Evolutionary conservation across 2,888 invertebrate genomes (phyloP).

Genomic region (Gasteruption jaculator): DNA sequence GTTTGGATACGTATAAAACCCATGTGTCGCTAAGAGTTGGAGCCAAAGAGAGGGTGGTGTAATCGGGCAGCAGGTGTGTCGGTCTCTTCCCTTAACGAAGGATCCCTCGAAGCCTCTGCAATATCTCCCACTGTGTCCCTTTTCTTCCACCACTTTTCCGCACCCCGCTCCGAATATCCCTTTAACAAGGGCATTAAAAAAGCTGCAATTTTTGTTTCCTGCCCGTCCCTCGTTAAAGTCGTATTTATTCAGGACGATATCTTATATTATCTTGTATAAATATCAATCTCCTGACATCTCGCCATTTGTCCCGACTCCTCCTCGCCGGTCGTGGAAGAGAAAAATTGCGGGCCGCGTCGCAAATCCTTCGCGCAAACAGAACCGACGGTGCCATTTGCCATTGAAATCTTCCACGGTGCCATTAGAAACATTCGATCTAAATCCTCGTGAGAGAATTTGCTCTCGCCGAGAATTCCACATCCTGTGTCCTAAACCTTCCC

Average conservation of each 20-base stretch:
- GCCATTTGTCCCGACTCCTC: constrained; percentile 1
- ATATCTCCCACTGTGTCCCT: constrained; percentile 16
- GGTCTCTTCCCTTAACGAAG: constrained; percentile 47
- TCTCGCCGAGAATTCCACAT: constrained; percentile 38
- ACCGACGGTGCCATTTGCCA: constrained; percentile 40
- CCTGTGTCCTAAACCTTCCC: constrained; percentile 6
- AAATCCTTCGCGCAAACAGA: constrained; percentile 35
- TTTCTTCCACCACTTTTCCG: constrained; percentile 8
- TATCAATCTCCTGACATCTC: constrained; percentile 9
- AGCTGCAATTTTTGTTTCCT: constrained; percentile 6
- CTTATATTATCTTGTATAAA: constrained; percentile 21
- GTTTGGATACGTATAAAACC: too few relatives aligned
- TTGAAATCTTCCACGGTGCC: constrained; percentile 41
- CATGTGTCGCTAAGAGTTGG: constrained; percentile 23
- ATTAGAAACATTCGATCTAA: constrained; percentile 42
- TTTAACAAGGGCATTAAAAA: too few relatives aligned
- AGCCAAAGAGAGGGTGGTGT: constrained; percentile 40
- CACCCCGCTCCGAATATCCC: constrained; percentile 10
- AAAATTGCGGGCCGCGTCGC: too few relatives aligned
- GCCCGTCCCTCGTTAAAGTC: constrained; percentile 16
- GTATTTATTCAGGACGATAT: too few relatives aligned
- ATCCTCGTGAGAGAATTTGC: constrained; percentile 44
- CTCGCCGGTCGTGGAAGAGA: too few relatives aligned
- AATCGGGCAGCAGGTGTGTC: constrained; percentile 49
- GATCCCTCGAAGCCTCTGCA: constrained; percentile 27